Evolutionary conservation across 2,888 invertebrate genomes (phyloP), one percentile per base, ranked within the genome.

Genomic region (Harpagoxenus sublaevis): DNA sequence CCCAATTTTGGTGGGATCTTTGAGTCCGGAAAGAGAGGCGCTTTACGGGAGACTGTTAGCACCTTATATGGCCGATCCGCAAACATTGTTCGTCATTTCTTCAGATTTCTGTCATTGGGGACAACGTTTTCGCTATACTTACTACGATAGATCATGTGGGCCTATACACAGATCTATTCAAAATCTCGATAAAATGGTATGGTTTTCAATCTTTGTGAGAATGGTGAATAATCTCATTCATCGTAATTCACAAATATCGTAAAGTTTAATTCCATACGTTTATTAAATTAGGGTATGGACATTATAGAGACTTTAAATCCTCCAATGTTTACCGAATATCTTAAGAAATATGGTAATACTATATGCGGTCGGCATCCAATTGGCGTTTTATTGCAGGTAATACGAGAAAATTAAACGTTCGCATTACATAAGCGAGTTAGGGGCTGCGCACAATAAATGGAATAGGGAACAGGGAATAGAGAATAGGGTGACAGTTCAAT

Each of bases 61-160:
- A 6, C 97, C 97, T 10, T 99, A 99, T 95, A 96, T 99, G 91
- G 98, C 98, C 0, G 99, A 99, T 95, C 99, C 99, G 3, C 97
- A 98, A 94, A 99, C 98, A 95, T 96, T 99, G 87, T 98, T 99
- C 95, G 97, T 99, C 90, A 98, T 99, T 93, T 99, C 99, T 0
- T 99, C 99, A 0, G 99, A 99, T 95, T 99, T 99, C 96, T 99
- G 99, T 94, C 99, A 99, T 95, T 99, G 99, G 99, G 99, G 99
- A 28, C 96, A 97, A 87, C 96, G 98, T 79, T 98, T 98, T 95
- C 96, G 98, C 68, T 98, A 98, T 94, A 99, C 98, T 15, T 97
- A 97, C 93, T 98, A 98, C 93, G 98, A 98, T 93, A 96, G 97
- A 92, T 96, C 97, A 28, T 97, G 96, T 93, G 98, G 98, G 3